Evolutionary conservation across 2,888 invertebrate genomes (phyloP).

Genomic region (Pseudeuparius sepicola): DNA sequence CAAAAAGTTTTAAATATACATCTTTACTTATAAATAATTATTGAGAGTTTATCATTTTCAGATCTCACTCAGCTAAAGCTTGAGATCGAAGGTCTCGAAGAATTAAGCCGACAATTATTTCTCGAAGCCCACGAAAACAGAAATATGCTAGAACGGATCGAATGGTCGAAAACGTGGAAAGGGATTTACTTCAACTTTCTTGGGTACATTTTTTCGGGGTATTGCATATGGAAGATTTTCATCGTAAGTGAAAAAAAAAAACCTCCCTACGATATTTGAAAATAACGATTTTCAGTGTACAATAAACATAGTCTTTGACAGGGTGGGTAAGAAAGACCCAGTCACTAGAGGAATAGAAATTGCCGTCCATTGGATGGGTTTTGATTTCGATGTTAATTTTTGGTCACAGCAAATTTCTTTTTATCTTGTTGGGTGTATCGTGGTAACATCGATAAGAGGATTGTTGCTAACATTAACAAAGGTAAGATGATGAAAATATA

Average conservation of each 20-base stretch:
- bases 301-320: conserved; percentile 97
- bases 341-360: conserved; percentile 95
- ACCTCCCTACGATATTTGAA: no score
- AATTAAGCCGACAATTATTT: conserved; percentile 87
- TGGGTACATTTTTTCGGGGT: conserved; percentile 96
- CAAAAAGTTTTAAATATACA: no score
- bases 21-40: no score
- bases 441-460: conserved; percentile 94
- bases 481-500: conserved; percentile 47
- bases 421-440: conserved; percentile 92
- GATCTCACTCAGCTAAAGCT: conserved; percentile 71
- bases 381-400: conserved; percentile 92
- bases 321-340: conserved; percentile 97
- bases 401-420: conserved; percentile 99
- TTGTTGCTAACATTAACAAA: conserved; percentile 93
- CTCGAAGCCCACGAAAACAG: conserved; percentile 91
- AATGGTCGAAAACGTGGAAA: conserved; percentile 93
- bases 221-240: conserved; percentile 98
- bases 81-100: conserved; percentile 84
- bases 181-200: conserved; percentile 97
- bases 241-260: conserved; percentile 61
- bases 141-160: conserved; percentile 82
- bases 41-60: conserved; percentile 30
- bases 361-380: conserved; percentile 91
- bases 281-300: conserved; percentile 84